A percentile compares a stretch with the other conserved stretches of the same genome.
Evolutionary conservation across 2,113 vertebrate species (phyloP).

Genomic region (Synodontis membranacea): DNA sequence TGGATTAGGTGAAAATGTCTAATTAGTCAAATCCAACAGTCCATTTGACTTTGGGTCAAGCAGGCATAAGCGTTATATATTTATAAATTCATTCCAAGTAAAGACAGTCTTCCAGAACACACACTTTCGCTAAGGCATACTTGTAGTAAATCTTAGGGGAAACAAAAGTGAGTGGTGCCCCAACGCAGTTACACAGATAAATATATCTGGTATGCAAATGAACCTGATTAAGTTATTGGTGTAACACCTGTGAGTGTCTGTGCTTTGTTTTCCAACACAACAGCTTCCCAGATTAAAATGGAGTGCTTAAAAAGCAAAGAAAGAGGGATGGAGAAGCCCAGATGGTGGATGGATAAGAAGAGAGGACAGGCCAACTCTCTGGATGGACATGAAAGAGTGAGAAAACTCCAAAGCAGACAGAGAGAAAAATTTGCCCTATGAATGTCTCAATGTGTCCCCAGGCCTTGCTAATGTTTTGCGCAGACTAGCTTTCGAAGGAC

Average conservation of each 20-base stretch:
- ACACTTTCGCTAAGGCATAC: background rate
- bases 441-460: constrained; percentile 64
- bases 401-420: constrained; percentile 66
- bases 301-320: constrained; percentile 57
- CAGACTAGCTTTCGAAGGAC: constrained; percentile 74
- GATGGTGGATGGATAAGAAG: constrained; percentile 69
- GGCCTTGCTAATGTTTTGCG: constrained; percentile 72
- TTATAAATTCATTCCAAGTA: background rate
- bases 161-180: constrained; percentile 7
- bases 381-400: constrained; percentile 67
- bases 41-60: constrained; percentile 24
- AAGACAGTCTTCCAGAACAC: background rate
- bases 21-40: background rate
- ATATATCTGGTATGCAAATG: background rate
- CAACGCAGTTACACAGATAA: background rate
- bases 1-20: constrained; percentile 17
- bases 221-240: background rate
- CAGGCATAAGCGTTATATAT: background rate
- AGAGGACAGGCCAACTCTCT: constrained; percentile 65
- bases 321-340: constrained; percentile 68
- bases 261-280: constrained; percentile 46
- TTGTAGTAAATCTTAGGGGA: background rate
- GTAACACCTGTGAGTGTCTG: background rate
- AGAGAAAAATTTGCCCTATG: constrained; percentile 70
- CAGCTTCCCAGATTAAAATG: background rate